Evolutionary conservation across 1,140 invertebrate genomes (phyloP).

Genomic region (Drosophila pruinosa): DNA sequence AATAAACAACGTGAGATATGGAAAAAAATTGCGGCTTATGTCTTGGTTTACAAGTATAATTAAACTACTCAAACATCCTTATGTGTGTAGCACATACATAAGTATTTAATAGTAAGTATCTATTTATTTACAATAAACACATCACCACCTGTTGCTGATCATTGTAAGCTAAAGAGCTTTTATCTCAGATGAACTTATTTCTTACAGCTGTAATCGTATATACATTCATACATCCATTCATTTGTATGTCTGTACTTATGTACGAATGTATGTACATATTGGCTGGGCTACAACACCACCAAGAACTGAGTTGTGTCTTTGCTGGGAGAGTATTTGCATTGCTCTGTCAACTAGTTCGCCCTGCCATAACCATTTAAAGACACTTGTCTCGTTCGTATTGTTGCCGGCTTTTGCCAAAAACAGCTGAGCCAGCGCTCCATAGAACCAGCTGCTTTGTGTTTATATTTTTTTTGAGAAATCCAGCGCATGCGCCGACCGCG

Average conservation of each 20-base stretch:
- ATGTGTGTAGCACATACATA: no score
- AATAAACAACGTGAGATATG: neutral
- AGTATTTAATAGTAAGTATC: no score
- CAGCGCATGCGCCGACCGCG: conserved; percentile 49
- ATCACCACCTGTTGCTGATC: conserved; percentile 8
- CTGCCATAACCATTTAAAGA: conserved; percentile 10
- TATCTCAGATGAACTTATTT: neutral
- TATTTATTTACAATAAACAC: neutral
- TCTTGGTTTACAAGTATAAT: neutral
- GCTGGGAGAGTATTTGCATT: conserved; percentile 13
- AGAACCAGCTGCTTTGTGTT: conserved; percentile 73
- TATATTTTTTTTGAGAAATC: conserved; percentile 57
- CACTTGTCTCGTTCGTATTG: conserved; percentile 49
- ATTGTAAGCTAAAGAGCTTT: conserved; percentile 1
- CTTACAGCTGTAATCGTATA: neutral
- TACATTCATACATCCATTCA: neutral
- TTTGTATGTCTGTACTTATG: neutral
- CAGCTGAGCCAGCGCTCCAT: conserved; percentile 55
- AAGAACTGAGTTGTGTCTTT: conserved; percentile 3
- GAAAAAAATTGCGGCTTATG: neutral
- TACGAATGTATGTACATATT: neutral
- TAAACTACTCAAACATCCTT: neutral
- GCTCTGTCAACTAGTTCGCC: conserved; percentile 27
- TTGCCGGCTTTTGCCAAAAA: conserved; percentile 71
- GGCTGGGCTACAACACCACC: neutral